Base-by-base conservation (phyloP, 2,797 vertebrate species). In the Alosa sapidissima region DNA sequence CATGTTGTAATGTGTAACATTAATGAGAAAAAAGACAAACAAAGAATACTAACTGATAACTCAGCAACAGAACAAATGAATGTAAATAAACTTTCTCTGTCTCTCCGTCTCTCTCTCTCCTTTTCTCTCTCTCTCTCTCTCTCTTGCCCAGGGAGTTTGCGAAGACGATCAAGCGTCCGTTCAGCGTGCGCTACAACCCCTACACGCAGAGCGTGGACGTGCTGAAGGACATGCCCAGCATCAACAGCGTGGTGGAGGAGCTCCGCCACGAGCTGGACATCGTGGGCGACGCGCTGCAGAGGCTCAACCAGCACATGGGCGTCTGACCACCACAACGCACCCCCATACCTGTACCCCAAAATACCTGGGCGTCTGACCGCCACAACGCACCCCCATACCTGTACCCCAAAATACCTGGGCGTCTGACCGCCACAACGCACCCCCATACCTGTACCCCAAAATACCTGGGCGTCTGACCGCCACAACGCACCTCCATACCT, bases 151-250 rank as follows among this genome's bases (percentile, higher is more conserved):
- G 98, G 92, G 98, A 99, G 92, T 99, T 99, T 94, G 96, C 98
- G 85, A 99, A 99, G 95, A 99, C 97, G 87, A 97, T 99, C 89
- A 97, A 96, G 91, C 97, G 98, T 14, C 97, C 98, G 0, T 99
- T 99, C 93, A 97, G 96, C 0, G 94, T 99, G 89, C 97, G 96
- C 88, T 99, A 99, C 93, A 98, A 99, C 86, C 97, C 98, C 0
- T 99, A 99, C 84, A 98, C 97, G 78, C 98, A 98, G 92, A 98
- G 97, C 0, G 91, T 99, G 91, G 97, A 97, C 84, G 91, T 99
- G 85, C 93, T 99, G 81, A 97, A 97, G 90, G 98, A 99, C 91
- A 96, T 92, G 3, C 95, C 93, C 86, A 98, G 97, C 94, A 98
- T 99, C 86, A 96, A 96, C 91, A 96, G 91, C 0, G 94, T 98